Percentiles rank a stretch among this genome's conserved stretches.
Conservation (phyloP, 2,888 invertebrate genomes). For the Helicoverpa assulta region DNA sequence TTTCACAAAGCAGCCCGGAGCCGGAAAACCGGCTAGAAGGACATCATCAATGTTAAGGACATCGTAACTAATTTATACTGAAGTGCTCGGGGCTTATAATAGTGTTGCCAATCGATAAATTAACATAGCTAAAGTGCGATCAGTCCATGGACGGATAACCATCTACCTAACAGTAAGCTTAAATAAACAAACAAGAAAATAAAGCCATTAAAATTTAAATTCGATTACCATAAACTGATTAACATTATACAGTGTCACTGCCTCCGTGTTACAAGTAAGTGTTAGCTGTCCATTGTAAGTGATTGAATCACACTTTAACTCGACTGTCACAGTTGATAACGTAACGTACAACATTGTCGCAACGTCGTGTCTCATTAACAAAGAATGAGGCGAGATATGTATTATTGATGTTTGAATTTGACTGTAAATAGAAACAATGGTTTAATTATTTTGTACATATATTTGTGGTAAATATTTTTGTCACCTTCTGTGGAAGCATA, state of each 20-base stretch:
- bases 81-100: no score
- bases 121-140: constrained; percentile 11
- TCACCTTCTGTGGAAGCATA: not conserved
- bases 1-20: no score
- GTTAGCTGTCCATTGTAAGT: constrained; percentile 64
- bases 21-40: no score
- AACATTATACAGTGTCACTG: constrained; percentile 61
- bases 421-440: not conserved
- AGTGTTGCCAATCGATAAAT: not conserved
- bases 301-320: constrained; percentile 69
- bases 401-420: constrained; percentile 19
- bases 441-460: no score
- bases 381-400: constrained; percentile 36
- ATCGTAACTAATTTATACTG: no score
- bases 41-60: no score
- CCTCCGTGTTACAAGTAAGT: constrained; percentile 69
- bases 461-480: not conserved
- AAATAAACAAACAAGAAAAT: constrained; percentile 45
- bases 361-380: constrained; percentile 50
- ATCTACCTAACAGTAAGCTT: not conserved
- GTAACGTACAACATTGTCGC: constrained; percentile 47
- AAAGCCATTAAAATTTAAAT: constrained; percentile 56
- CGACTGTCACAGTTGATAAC: constrained; percentile 62
- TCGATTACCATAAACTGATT: constrained; percentile 56
- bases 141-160: no score